Evolutionary conservation across 1,140 invertebrate species (phyloP), one percentile per base, ranked within the genome.

Genomic region (Drosophila eugracilis): DNA sequence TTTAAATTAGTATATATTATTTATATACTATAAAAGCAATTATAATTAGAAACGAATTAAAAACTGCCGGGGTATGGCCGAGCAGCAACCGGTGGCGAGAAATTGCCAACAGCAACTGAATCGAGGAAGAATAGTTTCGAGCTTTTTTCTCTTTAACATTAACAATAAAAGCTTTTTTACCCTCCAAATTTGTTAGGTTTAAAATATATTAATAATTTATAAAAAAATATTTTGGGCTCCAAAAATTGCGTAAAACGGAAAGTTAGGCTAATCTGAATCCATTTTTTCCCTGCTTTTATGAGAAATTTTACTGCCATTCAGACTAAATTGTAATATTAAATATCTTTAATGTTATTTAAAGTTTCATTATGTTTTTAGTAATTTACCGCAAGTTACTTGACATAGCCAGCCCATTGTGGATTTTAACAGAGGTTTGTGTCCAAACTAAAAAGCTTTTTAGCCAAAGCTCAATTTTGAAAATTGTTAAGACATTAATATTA

Each of bases 81-180:
- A 0, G 0, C 19, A 12, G 9, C 58, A 28, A 67, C 60, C 45
- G 37, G 4, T 28, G 14, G 17, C 21, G 28, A 7, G 24, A 50
- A 34, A 14, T 3, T 1, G 5, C 10, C 24, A 67, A 52, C 15
- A 3, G 17, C n/a, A 22, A 67, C 45, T 67, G 28, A 67, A 67
- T 14, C 9, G 4, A 32, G 17, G 22, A 3, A 24, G 21, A 9
- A 50, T 2, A n/a, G 2, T 32, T 5, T n/a, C 1, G 7, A 0
- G 10, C 9, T 5, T 67, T 67, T 54, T 21, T 15, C 28, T 63
- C 15, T 62, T 21, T 9, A 9, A n/a, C n/a, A n/a, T n/a, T n/a
- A n/a, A n/a, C n/a, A n/a, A n/a, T n/a, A n/a, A 6, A 4, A 67
- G 63, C 63, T 67, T 67, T 67, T 17, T 17, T 17, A 15, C 36